Base-by-base conservation (phyloP, 2,888 invertebrate genomes). In the Ophraella communa region DNA sequence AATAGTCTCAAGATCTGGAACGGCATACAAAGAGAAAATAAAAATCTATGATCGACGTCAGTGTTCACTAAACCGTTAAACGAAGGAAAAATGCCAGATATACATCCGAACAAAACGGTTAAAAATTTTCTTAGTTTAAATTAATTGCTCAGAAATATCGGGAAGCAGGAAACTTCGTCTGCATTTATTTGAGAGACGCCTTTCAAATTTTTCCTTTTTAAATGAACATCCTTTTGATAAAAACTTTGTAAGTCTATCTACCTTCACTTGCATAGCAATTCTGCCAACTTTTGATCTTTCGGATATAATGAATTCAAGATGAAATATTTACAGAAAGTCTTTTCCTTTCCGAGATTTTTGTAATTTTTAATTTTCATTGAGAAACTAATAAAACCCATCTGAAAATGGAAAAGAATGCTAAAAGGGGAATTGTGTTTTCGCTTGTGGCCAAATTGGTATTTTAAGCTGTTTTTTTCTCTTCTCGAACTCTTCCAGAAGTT, bases 201-300 rank as follows among this genome's bases (percentile, higher is more conserved):
- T 47, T 20, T 17, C 21, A 23, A 24, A 60, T 52, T 60, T 44
- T 60, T 60, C 30, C 23, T 35, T 44, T 53, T 53, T 42, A 60
- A 53, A 60, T 52, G 60, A 60, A 60, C 52, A 52, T 57, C 57
- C 56, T 57, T 63, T 63, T 57, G 57, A 52, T 30, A 63, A 64
- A 59, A 58, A 52, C 33, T 59, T 60, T 59, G 58, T 49, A 58
- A 51, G 51, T 59, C 60, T 59, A 35, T 51, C 58, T 53, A 60
- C 60, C 60, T 58, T 58, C 47, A 47, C 60, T 60, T 60, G 60
- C 60, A 60, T 60, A 52, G 60, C 52, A 60, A 60, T 52, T 60
- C 42, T 55, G 27, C 42, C 20, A 42, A 51, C 65, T 65, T n/a
- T 65, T 65, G 65, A 65, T 65, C 62, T 65, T 39, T n/a, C 21